A percentile compares a stretch with the other conserved stretches of the same genome.
Evolutionary conservation across 2,113 vertebrate genomes (phyloP).

Genomic region (Atractosteus spatula): DNA sequence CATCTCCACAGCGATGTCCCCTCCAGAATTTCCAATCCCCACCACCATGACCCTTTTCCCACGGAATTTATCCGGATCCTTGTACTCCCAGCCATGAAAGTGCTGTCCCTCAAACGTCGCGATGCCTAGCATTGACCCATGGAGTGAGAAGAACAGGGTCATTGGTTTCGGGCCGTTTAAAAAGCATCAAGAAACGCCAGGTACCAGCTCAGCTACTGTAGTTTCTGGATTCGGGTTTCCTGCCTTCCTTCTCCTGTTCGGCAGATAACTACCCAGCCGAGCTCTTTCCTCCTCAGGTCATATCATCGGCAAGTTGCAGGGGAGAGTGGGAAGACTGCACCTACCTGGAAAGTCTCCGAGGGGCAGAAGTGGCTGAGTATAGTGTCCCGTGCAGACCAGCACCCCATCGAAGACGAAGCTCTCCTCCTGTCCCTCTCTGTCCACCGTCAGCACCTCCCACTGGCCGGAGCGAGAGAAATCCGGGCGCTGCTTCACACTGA

Average conservation of each 20-base stretch:
- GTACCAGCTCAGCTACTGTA: no score
- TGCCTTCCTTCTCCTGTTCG: no score
- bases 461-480: slow-evolving; percentile 77
- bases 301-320: no score
- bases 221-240: no score
- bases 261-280: no score
- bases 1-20: slow-evolving; percentile 85
- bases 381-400: slow-evolving; percentile 80
- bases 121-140: slow-evolving; percentile 61
- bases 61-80: slow-evolving; percentile 56
- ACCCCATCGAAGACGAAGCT: slow-evolving; percentile 76
- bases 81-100: slow-evolving; percentile 85
- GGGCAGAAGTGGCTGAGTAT: slow-evolving; percentile 62
- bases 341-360: slow-evolving; percentile 77
- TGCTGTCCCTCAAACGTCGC: slow-evolving; percentile 75
- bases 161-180: no score
- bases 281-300: no score
- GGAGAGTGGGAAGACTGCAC: no score
- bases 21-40: slow-evolving; percentile 86
- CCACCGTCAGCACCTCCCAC: slow-evolving; percentile 77
- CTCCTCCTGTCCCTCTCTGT: slow-evolving; percentile 45
- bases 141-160: no score
- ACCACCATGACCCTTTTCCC: slow-evolving; percentile 81
- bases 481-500: slow-evolving; percentile 55
- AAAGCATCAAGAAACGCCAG: no score